Evolutionary conservation across 2,797 vertebrate genomes (phyloP), one percentile per base, ranked within the genome.

Genomic region (Sebastes miniatus): DNA sequence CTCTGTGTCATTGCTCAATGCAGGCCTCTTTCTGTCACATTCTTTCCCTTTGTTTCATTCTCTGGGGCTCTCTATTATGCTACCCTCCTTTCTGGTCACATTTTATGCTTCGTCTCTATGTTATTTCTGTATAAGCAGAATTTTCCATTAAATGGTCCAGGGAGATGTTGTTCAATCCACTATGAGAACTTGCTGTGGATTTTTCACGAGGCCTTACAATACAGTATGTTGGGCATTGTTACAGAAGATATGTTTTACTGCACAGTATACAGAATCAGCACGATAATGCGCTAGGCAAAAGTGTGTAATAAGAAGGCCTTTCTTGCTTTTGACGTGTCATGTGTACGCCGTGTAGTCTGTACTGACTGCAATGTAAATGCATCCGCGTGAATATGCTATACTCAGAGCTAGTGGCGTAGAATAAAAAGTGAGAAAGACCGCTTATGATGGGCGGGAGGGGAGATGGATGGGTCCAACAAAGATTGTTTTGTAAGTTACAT

Each of bases 1-100:
- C 65, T 86, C 78, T 85, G 84, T 91, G 73, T 91, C 87, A 77
- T 47, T 47, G 39, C 76, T 88, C 70, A 77, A 88, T 79, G 69
- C 54, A 71, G 81, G 8, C 73, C 63, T 79, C 67, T 78, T 80
- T 83, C 72, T 75, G 36, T 86, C 72, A 79, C 56, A 56, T 65
- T 69, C 34, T 59, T 56, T 59, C 57, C 50, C 77, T 89, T 82
- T 87, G 78, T 83, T 81, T 88, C 80, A 52, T 86, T 89, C 80
- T 86, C 66, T 10, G 10, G 59, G 69, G 66, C 69, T 73, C 63
- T 72, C 70, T 83, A 57, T 80, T 73, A 71, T 78, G 61, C 74
- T 62, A 2, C 80, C 71, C 31, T 77, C 32, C 32, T 85, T 84
- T 84, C 58, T 85, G 76, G 62, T 84, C 85, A 73, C 50, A 84